These are phyloP conservation scores for Mesitornis unicolor DNA, from an alignment of 2,113 vertebrate species.

Conservation along the genomic window DNA sequence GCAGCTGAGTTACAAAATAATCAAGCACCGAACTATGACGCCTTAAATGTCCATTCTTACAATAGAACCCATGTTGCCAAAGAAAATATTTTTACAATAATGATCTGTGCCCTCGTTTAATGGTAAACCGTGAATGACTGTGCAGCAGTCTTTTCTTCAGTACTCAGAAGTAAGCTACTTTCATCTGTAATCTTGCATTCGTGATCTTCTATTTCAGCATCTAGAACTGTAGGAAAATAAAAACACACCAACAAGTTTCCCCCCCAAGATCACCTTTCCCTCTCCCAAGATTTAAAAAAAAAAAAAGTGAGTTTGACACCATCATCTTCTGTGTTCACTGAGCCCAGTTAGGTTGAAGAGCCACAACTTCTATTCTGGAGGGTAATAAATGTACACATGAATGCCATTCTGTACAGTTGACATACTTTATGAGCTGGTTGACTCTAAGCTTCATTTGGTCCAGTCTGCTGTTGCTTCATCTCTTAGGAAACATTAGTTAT, in stretches of 20 bases:
- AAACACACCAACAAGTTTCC: background rate
- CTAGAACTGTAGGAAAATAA: background rate
- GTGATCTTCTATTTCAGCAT: background rate
- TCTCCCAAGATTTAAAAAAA: background rate
- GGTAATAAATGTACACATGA: constrained; percentile 29
- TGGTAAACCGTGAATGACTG: background rate
- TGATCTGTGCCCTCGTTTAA: constrained; percentile 37
- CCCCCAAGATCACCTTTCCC: background rate
- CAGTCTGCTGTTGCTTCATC: background rate
- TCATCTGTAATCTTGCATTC: background rate
- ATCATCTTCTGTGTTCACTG: background rate
- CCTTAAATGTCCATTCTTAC: background rate
- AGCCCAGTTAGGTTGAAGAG: background rate
- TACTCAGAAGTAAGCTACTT: background rate
- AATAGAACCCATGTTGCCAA: background rate
- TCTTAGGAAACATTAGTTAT: constrained; percentile 92
- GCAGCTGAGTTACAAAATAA: background rate
- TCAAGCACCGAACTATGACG: background rate
- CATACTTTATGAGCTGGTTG: constrained; percentile 33
- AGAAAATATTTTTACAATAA: background rate
- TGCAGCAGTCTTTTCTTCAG: background rate
- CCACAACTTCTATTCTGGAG: background rate
- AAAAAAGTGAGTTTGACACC: background rate
- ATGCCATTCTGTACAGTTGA: constrained; percentile 51
- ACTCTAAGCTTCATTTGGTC: constrained; percentile 43